A percentile compares a stretch with the other conserved stretches of the same genome.
Evolutionary conservation across 1,140 invertebrate species (phyloP).

Genomic region (Scaptodrosophila lebanonensis): DNA sequence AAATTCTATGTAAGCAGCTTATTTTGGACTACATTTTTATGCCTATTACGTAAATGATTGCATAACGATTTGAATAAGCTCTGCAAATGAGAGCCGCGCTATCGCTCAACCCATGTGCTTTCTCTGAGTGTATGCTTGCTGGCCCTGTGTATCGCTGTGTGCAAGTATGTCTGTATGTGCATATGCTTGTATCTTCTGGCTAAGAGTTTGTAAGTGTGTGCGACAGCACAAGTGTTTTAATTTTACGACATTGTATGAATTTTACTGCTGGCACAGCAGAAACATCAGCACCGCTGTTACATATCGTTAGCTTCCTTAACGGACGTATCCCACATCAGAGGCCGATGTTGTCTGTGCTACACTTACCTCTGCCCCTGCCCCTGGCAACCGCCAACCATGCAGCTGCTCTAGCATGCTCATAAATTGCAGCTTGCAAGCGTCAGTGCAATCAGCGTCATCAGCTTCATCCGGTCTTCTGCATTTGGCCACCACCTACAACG

Average conservation of each 20-base stretch:
- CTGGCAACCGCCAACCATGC: constrained; percentile 15
- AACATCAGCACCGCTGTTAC: constrained; percentile 72
- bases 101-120: no score
- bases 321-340: constrained; percentile 66
- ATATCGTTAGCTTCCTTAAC: constrained; percentile 74
- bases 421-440: constrained; percentile 74
- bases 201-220: constrained; percentile 25
- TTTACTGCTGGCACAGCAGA: constrained; percentile 76
- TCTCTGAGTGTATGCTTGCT: no score
- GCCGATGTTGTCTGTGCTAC: background rate
- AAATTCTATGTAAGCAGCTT: no score
- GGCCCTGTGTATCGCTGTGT: background rate
- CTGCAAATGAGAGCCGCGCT: no score
- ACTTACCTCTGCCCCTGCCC: background rate
- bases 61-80: no score
- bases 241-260: constrained; percentile 77
- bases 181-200: constrained; percentile 12
- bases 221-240: constrained; percentile 75
- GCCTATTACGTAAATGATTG: no score
- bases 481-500: constrained; percentile 8
- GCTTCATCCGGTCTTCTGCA: constrained; percentile 64
- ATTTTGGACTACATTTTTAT: no score
- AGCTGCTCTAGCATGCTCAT: constrained; percentile 54
- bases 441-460: constrained; percentile 74
- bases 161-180: constrained; percentile 12